phyloP scores from a whole-genome alignment of 2,113 vertebrate species.

The Cyphotilapia sp. region DNA sequence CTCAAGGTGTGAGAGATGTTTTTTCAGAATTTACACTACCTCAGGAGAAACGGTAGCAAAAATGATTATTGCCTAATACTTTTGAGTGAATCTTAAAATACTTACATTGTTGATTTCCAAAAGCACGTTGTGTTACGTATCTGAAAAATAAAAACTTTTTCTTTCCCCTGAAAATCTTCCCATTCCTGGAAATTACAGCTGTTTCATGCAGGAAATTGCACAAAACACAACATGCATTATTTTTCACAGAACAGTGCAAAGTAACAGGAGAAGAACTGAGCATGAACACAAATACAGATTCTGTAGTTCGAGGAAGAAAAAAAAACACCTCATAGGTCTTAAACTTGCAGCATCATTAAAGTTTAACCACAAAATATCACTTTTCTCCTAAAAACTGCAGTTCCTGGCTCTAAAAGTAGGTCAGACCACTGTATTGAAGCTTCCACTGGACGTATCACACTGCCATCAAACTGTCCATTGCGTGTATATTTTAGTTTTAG shows the following conservation, averaged over 20 bases:
- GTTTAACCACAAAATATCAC: not conserved
- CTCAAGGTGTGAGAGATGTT: not conserved
- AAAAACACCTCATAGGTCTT: not conserved
- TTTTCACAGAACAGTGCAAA: not conserved
- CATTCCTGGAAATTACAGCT: not conserved
- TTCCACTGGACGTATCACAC: not conserved
- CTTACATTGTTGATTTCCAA: not conserved
- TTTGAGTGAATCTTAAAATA: not conserved
- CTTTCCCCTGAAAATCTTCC: not conserved
- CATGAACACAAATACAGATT: not conserved
- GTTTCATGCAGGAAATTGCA: not conserved
- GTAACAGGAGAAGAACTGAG: not conserved
- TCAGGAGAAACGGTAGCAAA: not conserved
- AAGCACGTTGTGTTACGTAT: not conserved
- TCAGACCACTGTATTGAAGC: not conserved
- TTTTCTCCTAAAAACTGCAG: not conserved
- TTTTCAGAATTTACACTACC: not conserved
- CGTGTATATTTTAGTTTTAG: not conserved
- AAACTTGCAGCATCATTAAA: not conserved
- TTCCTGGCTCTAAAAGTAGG: not conserved
- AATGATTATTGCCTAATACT: not conserved
- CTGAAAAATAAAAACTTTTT: not conserved
- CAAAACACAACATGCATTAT: not conserved
- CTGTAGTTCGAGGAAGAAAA: not conserved
- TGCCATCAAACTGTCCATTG: not conserved